phyloP scores from a whole-genome alignment of 2,888 invertebrate genomes.

The Monochamus alternatus region DNA sequence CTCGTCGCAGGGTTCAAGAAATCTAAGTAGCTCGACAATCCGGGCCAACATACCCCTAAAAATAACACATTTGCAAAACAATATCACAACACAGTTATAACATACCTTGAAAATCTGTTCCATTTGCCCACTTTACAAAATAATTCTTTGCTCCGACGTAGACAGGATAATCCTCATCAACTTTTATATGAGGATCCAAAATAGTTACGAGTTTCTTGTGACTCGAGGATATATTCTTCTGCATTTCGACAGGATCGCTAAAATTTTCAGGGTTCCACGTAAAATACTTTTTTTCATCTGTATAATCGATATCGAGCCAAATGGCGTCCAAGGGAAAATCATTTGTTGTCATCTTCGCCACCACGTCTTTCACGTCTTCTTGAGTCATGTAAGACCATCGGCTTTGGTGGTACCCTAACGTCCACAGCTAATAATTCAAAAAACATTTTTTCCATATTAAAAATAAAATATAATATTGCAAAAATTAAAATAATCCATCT shows the following conservation, averaged over 20 bases:
- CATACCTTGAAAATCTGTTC: slow-evolving; percentile 89
- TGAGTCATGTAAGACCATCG: slow-evolving; percentile 93
- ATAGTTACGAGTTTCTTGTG: slow-evolving; percentile 94
- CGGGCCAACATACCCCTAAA: slow-evolving; percentile 92
- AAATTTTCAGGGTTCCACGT: slow-evolving; percentile 96
- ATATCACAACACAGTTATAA: not conserved
- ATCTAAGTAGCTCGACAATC: slow-evolving; percentile 93
- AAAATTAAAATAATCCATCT: not conserved
- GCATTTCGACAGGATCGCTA: slow-evolving; percentile 83
- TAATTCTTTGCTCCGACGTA: slow-evolving; percentile 82
- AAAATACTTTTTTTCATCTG: slow-evolving; percentile 84
- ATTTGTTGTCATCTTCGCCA: slow-evolving; percentile 87
- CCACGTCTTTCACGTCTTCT: slow-evolving; percentile 88
- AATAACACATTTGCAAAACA: not conserved
- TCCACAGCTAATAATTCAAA: slow-evolving; percentile 51
- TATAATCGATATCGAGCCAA: slow-evolving; percentile 99
- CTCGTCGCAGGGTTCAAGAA: slow-evolving; percentile 89
- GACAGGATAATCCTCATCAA: slow-evolving; percentile 88
- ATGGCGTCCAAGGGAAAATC: slow-evolving; percentile 96
- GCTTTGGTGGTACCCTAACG: slow-evolving; percentile 61
- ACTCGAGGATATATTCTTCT: slow-evolving; percentile 86
- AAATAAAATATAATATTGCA: too few species aligned
- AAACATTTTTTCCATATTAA: not conserved
- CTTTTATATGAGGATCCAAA: slow-evolving; percentile 97
- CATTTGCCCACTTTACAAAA: slow-evolving; percentile 85